Percentiles rank a stretch among this genome's conserved stretches.
Conservation (phyloP, 2,797 vertebrate species). For the Spheniscus humboldti region DNA sequence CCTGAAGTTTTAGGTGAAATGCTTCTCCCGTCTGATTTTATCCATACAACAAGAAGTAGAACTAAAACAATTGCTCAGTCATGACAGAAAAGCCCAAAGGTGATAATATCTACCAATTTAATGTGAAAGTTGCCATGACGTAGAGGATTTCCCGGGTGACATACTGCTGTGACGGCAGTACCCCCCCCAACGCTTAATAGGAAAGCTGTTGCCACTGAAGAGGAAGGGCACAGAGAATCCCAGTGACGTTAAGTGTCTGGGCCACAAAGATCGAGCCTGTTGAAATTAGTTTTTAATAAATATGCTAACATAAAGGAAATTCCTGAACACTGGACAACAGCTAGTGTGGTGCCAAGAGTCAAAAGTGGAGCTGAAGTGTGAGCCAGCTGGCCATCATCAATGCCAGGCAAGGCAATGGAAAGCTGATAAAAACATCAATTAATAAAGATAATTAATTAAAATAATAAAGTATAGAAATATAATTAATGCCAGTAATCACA, state of each 20-base stretch:
- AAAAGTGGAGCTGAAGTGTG: not conserved
- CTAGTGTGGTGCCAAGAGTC: not conserved
- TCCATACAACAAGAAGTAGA: not conserved
- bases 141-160: not conserved
- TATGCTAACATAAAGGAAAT: not conserved
- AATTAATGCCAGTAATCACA: not conserved
- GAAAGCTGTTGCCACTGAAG: not conserved
- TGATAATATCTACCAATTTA: not conserved
- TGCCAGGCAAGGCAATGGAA: not conserved
- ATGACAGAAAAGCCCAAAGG: not conserved
- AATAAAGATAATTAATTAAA: constrained; percentile 27
- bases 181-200: not conserved
- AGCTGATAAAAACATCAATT: not conserved
- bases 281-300: not conserved
- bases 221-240: not conserved
- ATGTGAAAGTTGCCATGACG: rapidly evolving
- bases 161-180: not conserved
- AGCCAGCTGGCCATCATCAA: not conserved
- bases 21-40: not conserved
- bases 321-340: not conserved
- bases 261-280: rapidly evolving
- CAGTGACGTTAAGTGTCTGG: not conserved
- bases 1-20: not conserved
- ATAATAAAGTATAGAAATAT: not conserved
- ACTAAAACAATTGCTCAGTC: not conserved